phyloP scores from a whole-genome alignment of 1,140 invertebrate species.

The Diprion similis region DNA sequence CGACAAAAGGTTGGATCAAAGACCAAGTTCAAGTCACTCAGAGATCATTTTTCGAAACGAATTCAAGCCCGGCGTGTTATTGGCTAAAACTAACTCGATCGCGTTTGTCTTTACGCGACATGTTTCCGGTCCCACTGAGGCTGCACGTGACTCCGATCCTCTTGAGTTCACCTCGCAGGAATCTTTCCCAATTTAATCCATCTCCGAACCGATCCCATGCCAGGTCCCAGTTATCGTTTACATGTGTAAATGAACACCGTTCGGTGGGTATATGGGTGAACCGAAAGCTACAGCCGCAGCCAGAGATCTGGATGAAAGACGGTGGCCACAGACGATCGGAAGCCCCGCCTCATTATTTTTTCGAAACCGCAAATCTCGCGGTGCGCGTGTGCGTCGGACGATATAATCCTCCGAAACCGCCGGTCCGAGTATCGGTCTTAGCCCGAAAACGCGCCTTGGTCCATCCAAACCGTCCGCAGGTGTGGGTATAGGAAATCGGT shows the following conservation, averaged over 20 bases:
- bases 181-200: slow-evolving; percentile 55
- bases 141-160: slow-evolving; percentile 52
- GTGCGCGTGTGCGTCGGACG: neutral
- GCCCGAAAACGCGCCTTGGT: no score
- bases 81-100: no score
- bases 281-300: neutral
- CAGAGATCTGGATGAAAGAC: neutral
- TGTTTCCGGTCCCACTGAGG: slow-evolving; percentile 47
- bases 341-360: slow-evolving; percentile 1
- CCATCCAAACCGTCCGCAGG: neutral
- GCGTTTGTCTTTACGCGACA: slow-evolving; percentile 36
- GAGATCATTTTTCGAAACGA: no score
- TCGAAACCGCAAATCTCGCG: neutral
- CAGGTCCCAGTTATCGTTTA: neutral
- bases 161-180: slow-evolving; percentile 43
- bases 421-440: no score
- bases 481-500: neutral
- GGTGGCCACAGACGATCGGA: neutral
- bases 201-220: slow-evolving; percentile 21
- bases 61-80: no score
- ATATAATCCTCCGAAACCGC: no score
- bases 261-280: neutral
- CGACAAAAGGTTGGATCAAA: no score
- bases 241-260: neutral
- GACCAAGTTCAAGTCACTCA: no score